Percentiles rank a stretch among this genome's conserved stretches.
phyloP scores from a whole-genome alignment of 2,797 vertebrate genomes.

The Hemitrygon akajei region DNA sequence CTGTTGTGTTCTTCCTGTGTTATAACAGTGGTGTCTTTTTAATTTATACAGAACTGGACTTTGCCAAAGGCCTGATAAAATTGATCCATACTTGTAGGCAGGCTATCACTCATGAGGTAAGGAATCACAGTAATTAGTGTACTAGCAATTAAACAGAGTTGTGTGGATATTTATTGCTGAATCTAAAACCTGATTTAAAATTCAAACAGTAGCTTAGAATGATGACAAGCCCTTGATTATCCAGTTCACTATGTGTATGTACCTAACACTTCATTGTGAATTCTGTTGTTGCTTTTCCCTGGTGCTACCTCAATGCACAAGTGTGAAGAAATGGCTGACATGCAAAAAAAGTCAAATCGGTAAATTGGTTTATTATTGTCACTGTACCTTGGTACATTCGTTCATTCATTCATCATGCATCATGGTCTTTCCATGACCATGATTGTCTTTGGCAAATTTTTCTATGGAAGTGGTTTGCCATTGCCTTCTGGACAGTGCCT shows the following conservation, averaged over 20 bases:
- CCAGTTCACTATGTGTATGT: background rate
- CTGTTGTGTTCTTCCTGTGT: background rate
- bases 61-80: slow-evolving; percentile 85
- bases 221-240: background rate
- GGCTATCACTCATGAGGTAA: slow-evolving; percentile 72
- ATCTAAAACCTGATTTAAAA: background rate
- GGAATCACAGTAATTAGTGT: background rate
- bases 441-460: too few species aligned
- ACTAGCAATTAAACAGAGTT: background rate
- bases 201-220: background rate
- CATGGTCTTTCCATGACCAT: too few species aligned
- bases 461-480: too few species aligned
- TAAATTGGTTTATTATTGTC: too few species aligned
- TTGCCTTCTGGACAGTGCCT: too few species aligned
- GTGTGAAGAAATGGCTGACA: too few species aligned
- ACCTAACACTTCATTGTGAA: background rate
- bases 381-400: too few species aligned
- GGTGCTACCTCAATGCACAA: too few species aligned
- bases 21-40: background rate
- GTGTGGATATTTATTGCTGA: background rate
- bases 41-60: slow-evolving; percentile 73
- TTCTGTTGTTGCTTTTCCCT: too few species aligned
- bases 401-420: too few species aligned
- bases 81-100: slow-evolving; percentile 81
- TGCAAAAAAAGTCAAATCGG: too few species aligned